These are phyloP conservation scores for Cepphus grylle DNA, from an alignment of 2,113 vertebrate species.

Conservation along the genomic window DNA sequence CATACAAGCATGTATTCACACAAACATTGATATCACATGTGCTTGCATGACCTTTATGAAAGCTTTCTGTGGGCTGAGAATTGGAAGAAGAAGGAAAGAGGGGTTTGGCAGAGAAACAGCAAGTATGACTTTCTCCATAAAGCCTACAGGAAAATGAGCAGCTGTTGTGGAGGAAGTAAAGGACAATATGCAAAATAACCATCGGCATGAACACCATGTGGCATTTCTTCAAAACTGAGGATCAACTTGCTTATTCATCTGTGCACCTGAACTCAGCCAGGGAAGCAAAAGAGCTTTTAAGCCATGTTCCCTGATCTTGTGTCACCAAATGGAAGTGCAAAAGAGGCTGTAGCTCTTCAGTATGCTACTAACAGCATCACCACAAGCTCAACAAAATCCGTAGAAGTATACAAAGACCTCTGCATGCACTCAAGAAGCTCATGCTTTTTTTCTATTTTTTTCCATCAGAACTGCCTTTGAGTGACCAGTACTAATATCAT, in stretches of 20 bases:
- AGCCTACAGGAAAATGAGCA: slow-evolving; percentile 41
- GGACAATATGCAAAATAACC: slow-evolving; percentile 9
- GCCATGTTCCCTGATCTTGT: background rate
- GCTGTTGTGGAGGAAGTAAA: slow-evolving; percentile 50
- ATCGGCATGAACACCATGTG: background rate
- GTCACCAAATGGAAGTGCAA: background rate
- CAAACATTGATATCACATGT: slow-evolving; percentile 39
- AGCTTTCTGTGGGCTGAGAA: slow-evolving; percentile 16
- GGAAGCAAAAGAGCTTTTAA: background rate
- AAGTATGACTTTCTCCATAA: background rate
- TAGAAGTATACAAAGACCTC: background rate
- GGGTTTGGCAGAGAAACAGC: slow-evolving; percentile 36
- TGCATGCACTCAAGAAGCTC: background rate
- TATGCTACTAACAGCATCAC: background rate
- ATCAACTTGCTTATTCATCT: background rate
- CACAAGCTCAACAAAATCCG: background rate
- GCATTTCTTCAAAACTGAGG: background rate
- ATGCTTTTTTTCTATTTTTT: background rate
- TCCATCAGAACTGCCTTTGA: background rate
- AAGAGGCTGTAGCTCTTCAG: background rate
- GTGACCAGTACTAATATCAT: background rate
- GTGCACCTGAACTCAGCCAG: background rate
- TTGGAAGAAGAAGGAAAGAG: background rate
- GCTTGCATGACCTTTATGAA: slow-evolving; percentile 15
- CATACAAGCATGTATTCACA: slow-evolving; percentile 29